phyloP scores from a whole-genome alignment of 2,888 invertebrate species.

The Scaptomyza parva region DNA sequence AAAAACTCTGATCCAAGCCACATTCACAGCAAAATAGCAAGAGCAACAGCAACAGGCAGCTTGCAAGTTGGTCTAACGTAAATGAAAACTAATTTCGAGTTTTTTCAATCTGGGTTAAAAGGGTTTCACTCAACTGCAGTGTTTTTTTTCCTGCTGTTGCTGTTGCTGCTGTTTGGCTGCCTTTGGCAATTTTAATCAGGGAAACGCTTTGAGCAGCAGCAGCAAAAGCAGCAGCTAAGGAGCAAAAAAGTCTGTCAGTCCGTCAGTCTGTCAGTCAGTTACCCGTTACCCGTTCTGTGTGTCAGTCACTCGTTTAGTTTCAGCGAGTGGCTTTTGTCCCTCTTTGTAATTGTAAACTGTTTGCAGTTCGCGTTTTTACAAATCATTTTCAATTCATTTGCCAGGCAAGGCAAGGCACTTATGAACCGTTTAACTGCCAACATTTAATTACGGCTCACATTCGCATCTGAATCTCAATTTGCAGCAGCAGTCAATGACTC shows the following conservation, averaged over 20 bases:
- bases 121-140: slow-evolving; percentile 25
- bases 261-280: slow-evolving; percentile 15
- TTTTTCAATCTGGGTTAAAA: slow-evolving; percentile 81
- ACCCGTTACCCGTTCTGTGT: too few species aligned
- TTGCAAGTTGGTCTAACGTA: slow-evolving; percentile 46
- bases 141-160: slow-evolving; percentile 22
- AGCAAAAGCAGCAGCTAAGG: slow-evolving; percentile 9
- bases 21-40: slow-evolving; percentile 11
- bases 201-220: slow-evolving; percentile 58
- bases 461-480: slow-evolving; percentile 22
- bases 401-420: slow-evolving; percentile 61
- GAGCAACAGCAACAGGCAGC: slow-evolving; percentile 36
- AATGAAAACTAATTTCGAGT: slow-evolving; percentile 81
- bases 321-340: slow-evolving; percentile 25
- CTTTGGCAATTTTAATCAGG: slow-evolving; percentile 72
- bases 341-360: slow-evolving; percentile 33
- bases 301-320: slow-evolving; percentile 15
- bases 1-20: slow-evolving; percentile 37
- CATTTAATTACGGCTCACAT: slow-evolving; percentile 65
- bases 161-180: slow-evolving; percentile 37
- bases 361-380: slow-evolving; percentile 48
- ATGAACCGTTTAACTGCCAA: slow-evolving; percentile 69
- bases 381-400: slow-evolving; percentile 76
- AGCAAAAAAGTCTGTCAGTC: slow-evolving; percentile 13
- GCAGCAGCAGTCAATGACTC: slow-evolving; percentile 52